Evolutionary conservation across 2,113 vertebrate species (phyloP), one percentile per base, ranked within the genome.

Genomic region (Tautogolabrus adspersus): DNA sequence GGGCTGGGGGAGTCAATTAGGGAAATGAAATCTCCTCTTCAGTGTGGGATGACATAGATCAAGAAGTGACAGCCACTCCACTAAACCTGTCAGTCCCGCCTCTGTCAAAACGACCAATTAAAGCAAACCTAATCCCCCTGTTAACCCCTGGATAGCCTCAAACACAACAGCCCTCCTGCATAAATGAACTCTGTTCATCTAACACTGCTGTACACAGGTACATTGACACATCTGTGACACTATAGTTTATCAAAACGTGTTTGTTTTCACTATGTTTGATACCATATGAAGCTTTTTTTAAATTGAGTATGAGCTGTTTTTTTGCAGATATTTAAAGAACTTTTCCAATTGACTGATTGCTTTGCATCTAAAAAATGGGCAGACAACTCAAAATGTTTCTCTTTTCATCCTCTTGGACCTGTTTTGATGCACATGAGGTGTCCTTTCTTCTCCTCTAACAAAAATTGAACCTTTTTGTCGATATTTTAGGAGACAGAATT

Each of bases 1-100:
- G 72, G 54, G 8, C 18, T 1, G 26, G 55, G 51, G 55, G 64
- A 67, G n/a, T 85, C 89, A 91, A 94, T 94, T 93, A 93, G 89
- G 59, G 76, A 91, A 88, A 93, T 93, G 82, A 94, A 92, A 89
- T 81, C 77, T 87, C 67, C 64, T 91, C 90, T 72, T 92, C 70
- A 77, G 73, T 65, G 69, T 69, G 66, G 85, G 66, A 70, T 63
- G 15, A 83, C 73, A 92, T 94, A 89, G 77, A 94, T 93, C 82
- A 87, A 46, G 67, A 51, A 21, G 56, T 90, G 91, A 87, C 92
- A 88, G 87, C 84, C 64, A 83, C 83, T 81, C 90, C 90, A 90
- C 90, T 84, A 81, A 85, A 81, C 79, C 86, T 89, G 89, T 92
- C 93, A 72, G 60, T 84, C 72, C 82, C 58, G 23, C 59, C 84